phyloP scores from a whole-genome alignment of 2,888 invertebrate species.

The Nomada fabriciana region DNA sequence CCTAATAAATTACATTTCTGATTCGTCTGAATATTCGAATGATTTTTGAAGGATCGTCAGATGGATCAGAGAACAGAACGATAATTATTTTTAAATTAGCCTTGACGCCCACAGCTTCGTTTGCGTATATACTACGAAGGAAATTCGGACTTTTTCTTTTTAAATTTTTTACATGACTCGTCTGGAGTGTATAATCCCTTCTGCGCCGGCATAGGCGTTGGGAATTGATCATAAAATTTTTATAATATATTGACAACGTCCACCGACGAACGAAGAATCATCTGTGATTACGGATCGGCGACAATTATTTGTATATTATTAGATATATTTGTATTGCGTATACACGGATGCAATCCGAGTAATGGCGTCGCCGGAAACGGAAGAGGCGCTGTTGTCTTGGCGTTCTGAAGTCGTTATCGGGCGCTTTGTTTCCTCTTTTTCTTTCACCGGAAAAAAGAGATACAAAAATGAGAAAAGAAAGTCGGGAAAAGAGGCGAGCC shows the following conservation, averaged over 20 bases:
- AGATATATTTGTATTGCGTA: constrained; percentile 78
- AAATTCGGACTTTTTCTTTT: background rate
- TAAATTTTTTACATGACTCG: background rate
- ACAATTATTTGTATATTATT: constrained; percentile 78
- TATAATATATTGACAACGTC: constrained; percentile 63
- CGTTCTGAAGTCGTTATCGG: background rate
- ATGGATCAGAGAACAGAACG: constrained; percentile 4
- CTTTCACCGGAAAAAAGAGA: constrained; percentile 24
- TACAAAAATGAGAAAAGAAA: background rate
- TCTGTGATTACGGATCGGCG: constrained; percentile 66
- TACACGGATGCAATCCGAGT: constrained; percentile 66
- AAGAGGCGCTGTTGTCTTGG: constrained; percentile 1
- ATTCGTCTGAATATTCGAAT: background rate
- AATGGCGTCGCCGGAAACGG: constrained; percentile 7
- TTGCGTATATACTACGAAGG: background rate
- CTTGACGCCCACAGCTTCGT: background rate
- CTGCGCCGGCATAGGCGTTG: constrained; percentile 16
- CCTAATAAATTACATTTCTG: background rate
- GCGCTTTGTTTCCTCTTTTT: constrained; percentile 45
- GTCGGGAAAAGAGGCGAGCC: constrained; percentile 46
- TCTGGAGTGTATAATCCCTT: constrained; percentile 14
- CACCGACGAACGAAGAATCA: constrained; percentile 66
- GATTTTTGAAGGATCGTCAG: background rate
- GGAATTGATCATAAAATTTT: constrained; percentile 40
- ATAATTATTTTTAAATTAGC: background rate